Conservation (phyloP, 2,113 vertebrate genomes). For the Barnardius zonarius region DNA sequence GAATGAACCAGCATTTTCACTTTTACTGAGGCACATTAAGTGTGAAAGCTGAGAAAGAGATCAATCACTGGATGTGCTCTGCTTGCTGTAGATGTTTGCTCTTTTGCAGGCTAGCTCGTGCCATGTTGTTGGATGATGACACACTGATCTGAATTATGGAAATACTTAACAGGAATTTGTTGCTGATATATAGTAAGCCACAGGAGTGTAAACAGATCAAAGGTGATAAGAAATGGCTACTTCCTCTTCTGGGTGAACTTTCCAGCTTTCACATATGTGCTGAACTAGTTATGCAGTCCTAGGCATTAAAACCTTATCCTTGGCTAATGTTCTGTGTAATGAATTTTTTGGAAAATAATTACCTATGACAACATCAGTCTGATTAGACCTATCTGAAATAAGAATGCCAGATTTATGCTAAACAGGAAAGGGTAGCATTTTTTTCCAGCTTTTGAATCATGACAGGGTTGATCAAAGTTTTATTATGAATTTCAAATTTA, state of each 20-base stretch:
- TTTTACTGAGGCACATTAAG: not conserved
- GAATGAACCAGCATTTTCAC: not conserved
- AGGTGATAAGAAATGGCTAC: not conserved
- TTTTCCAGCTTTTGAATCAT: not conserved
- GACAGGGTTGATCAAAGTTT: not conserved
- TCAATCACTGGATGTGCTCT: not conserved
- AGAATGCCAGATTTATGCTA: not conserved
- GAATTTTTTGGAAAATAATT: not conserved
- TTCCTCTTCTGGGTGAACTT: constrained; percentile 5
- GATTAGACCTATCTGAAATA: not conserved
- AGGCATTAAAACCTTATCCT: not conserved
- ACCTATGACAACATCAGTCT: not conserved
- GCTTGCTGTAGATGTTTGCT: not conserved
- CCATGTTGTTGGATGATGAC: not conserved
- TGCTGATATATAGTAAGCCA: not conserved
- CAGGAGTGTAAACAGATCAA: not conserved
- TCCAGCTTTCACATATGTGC: not conserved
- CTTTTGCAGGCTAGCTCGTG: not conserved
- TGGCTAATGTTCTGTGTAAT: not conserved
- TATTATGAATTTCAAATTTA: not conserved
- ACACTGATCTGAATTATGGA: not conserved
- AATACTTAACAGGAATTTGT: constrained; percentile 1
- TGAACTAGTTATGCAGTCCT: not conserved
- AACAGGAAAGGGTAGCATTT: not conserved
- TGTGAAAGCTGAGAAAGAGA: not conserved